Base-by-base conservation (phyloP, 2,113 vertebrate species). In the Pterocles burchelli region DNA sequence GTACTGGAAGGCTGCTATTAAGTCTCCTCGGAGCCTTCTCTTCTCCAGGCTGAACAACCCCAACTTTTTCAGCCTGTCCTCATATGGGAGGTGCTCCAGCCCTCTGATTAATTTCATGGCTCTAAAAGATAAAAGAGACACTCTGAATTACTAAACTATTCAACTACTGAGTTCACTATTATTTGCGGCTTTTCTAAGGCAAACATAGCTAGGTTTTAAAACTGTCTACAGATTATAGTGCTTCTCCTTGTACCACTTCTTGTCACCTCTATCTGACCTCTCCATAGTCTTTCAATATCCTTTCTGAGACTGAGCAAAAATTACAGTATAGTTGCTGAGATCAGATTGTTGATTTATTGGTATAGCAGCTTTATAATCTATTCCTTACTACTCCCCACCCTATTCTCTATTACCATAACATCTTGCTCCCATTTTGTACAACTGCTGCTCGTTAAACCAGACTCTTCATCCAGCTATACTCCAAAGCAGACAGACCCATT, bases 371-470 rank as follows among this genome's bases (percentile, higher is more conserved):
- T 54, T 86, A 29, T 25, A 73, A 61, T 12, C 4, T 34, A 66
- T 55, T 92, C 20, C 59, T 90, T 49, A 77, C 36, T 90, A 54
- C 41, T 90, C 63, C 19, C 72, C 34, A 88, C 63, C n/a, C 63
- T 71, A 90, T 51, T 66, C 41, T 93, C 88, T 77, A 61, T 79
- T 67, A 74, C 29, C 26, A 31, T 57, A 92, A 74, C 67, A 88
- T 90, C 63, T 90, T 93, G 63, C 55, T 95, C 85, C 67, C 41
- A 70, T 95, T 94, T 76, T 33, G 17, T 86, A 51, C 67, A 94
- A 88, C 75, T 73, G 58, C 21, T 90, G 29, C 21, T 93, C 48
- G 16, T 89, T 75, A 90, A 88, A 88, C 22, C 36, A 62, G 13
- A n/a, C 29, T 82, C 29, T 81, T 87, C 41, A 70, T 70, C 51